phyloP scores from a whole-genome alignment of 2,797 vertebrate genomes.

The Benthosema pterotum region DNA sequence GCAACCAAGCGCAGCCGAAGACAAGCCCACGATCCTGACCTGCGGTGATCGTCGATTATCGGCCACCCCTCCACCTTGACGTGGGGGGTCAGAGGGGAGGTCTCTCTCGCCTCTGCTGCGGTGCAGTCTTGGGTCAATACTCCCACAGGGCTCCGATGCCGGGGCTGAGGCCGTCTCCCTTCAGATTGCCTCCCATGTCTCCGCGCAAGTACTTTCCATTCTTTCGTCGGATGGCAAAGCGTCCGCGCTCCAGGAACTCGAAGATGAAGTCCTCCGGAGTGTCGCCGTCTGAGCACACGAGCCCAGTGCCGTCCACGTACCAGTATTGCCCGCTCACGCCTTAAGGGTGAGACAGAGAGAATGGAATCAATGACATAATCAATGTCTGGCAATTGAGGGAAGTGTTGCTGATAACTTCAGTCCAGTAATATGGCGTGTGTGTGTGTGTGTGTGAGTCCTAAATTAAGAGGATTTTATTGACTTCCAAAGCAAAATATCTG shows the following conservation, averaged over 20 bases:
- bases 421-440: too few relatives aligned
- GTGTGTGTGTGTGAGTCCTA: too few relatives aligned
- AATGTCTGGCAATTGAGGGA: too few relatives aligned
- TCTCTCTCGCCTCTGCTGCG: background rate
- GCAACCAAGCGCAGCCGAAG: slow-evolving; percentile 2
- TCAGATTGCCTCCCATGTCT: slow-evolving; percentile 90
- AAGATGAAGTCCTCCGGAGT: slow-evolving; percentile 90
- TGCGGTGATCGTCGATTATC: background rate
- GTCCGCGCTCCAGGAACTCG: slow-evolving; percentile 89
- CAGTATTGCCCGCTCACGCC: slow-evolving; percentile 89
- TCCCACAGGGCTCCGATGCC: slow-evolving; percentile 90
- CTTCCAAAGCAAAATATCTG: too few relatives aligned
- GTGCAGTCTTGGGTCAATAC: slow-evolving; percentile 78
- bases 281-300: slow-evolving; percentile 91
- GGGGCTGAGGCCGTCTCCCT: slow-evolving; percentile 84
- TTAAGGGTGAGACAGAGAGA: slow-evolving; percentile 50
- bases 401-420: too few relatives aligned
- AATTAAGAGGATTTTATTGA: too few relatives aligned
- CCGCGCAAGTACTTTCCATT: slow-evolving; percentile 90
- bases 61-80: background rate
- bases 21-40: background rate
- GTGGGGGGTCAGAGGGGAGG: background rate
- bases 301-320: slow-evolving; percentile 88
- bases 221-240: slow-evolving; percentile 89
- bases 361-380: background rate